These are phyloP conservation scores for Thamnophis elegans DNA, from an alignment of 2,797 vertebrate genomes.

Conservation along the genomic window DNA sequence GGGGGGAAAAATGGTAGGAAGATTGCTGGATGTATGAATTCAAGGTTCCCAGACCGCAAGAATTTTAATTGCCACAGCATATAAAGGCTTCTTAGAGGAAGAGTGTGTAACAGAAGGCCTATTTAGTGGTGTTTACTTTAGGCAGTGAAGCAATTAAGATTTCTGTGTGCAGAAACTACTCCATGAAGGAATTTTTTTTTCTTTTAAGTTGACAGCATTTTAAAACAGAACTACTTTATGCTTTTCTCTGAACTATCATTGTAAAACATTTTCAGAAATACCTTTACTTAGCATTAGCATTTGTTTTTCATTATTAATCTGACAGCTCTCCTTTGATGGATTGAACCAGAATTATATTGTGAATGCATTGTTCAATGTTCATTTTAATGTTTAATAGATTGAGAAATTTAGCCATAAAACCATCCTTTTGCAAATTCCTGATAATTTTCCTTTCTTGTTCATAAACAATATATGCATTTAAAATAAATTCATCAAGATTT, in stretches of 20 bases:
- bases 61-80: conserved; percentile 61
- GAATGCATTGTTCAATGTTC: background rate
- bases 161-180: background rate
- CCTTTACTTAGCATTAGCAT: background rate
- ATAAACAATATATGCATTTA: background rate
- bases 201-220: conserved; percentile 1
- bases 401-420: background rate
- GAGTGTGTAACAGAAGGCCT: conserved; percentile 37
- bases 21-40: conserved; percentile 37
- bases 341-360: background rate
- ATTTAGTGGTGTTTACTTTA: conserved; percentile 46
- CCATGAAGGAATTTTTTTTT: background rate
- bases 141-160: conserved; percentile 39
- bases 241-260: conserved; percentile 9
- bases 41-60: conserved; percentile 55
- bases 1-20: conserved; percentile 40
- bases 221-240: background rate
- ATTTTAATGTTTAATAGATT: background rate
- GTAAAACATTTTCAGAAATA: background rate
- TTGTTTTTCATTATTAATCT: background rate
- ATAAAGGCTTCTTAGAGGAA: conserved; percentile 50
- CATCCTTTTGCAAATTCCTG: background rate
- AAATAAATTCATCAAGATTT: background rate
- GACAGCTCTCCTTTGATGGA: background rate
- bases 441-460: background rate